Conservation (phyloP, 2,888 invertebrate genomes). For the Drosophila conformis region DNA sequence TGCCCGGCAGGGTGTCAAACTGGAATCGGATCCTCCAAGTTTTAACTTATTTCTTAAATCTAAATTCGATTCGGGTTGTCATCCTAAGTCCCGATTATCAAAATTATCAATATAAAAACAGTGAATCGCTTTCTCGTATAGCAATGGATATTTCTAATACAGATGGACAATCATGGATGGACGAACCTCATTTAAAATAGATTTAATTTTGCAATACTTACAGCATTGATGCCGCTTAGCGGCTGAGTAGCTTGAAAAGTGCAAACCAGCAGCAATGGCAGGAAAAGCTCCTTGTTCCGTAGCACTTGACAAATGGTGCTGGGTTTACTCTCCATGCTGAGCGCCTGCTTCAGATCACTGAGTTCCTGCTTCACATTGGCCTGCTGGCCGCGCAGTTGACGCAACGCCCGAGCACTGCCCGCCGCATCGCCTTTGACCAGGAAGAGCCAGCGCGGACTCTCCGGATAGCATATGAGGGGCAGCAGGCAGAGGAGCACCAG, state of each 20-base stretch:
- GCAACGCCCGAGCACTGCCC: conserved; percentile 85
- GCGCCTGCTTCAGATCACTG: conserved; percentile 86
- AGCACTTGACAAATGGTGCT: conserved; percentile 88
- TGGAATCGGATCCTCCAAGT: neutral
- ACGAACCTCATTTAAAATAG: neutral
- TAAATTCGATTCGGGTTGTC: neutral
- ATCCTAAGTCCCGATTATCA: no score
- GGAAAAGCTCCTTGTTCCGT: conserved; percentile 86
- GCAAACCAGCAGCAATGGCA: conserved; percentile 91
- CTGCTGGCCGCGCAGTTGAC: conserved; percentile 56
- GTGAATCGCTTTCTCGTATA: neutral
- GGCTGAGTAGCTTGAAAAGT: conserved; percentile 92
- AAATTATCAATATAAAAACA: neutral
- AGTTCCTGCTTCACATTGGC: conserved; percentile 86
- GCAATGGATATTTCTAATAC: neutral
- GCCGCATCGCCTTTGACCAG: conserved; percentile 88
- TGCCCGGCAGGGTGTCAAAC: neutral
- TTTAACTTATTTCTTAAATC: neutral
- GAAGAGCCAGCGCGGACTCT: conserved; percentile 94
- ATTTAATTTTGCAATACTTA: conserved; percentile 83
- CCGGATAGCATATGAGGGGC: conserved; percentile 90
- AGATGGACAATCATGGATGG: no score
- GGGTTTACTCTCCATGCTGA: conserved; percentile 61
- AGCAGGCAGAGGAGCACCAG: conserved; percentile 88
- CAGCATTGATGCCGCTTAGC: conserved; percentile 95